Evolutionary conservation across 2,797 vertebrate species (phyloP).

Genomic region (Serranus cabrilla): DNA sequence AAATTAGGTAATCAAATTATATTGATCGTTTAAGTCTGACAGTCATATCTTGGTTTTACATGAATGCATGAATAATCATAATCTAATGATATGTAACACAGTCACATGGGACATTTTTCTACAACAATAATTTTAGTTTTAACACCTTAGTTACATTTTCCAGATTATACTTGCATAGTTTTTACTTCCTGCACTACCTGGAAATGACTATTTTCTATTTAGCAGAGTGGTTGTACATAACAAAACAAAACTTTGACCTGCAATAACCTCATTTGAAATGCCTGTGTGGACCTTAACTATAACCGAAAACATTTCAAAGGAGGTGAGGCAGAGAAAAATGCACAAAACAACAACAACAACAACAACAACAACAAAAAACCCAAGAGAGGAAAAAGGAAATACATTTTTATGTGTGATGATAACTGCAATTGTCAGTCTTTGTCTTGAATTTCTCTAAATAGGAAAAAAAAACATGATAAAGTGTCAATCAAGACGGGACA

Average conservation of each 20-base stretch:
- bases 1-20: no score
- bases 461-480: neutral
- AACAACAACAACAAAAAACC: no score
- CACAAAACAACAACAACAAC: neutral
- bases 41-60: no score
- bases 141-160: no score
- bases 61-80: no score
- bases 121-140: no score
- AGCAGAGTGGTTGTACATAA: neutral
- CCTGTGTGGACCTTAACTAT: neutral
- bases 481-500: slow-evolving; percentile 13
- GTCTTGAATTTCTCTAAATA: neutral
- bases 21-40: no score
- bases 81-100: no score
- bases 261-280: neutral
- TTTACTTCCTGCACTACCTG: no score
- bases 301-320: slow-evolving; percentile 8
- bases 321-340: neutral
- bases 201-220: neutral
- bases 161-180: no score
- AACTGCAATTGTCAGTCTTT: slow-evolving; percentile 11
- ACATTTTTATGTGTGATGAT: neutral
- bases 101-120: no score
- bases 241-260: neutral
- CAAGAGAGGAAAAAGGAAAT: neutral